Percentiles rank a stretch among this genome's conserved stretches.
Conservation (phyloP, 2,797 vertebrate genomes). For the Rhynchonycteris naso region DNA sequence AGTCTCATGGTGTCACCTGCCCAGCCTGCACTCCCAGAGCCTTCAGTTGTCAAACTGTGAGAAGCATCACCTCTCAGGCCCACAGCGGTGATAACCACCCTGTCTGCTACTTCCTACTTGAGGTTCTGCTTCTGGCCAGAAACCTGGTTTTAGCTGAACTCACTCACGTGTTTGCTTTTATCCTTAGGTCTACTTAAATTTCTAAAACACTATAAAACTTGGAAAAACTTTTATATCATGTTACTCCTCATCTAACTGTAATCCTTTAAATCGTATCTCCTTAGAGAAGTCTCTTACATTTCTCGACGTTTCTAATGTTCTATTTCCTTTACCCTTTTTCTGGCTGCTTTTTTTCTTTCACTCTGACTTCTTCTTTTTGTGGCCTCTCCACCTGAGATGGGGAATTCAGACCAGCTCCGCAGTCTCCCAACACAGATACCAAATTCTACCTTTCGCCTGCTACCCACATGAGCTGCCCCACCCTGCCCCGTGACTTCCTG, state of each 20-base stretch:
- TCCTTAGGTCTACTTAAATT: background rate
- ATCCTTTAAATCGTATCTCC: background rate
- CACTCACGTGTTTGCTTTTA: background rate
- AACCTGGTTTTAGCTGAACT: background rate
- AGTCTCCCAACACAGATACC: background rate
- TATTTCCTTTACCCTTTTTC: background rate
- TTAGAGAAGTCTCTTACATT: conserved; percentile 1
- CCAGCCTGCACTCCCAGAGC: background rate
- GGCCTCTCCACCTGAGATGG: background rate
- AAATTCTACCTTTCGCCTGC: background rate
- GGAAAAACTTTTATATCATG: background rate
- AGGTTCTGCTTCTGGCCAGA: background rate
- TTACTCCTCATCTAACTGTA: background rate
- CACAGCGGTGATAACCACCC: fast-evolving
- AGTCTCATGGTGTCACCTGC: fast-evolving
- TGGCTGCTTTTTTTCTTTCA: background rate
- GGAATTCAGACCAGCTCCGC: background rate
- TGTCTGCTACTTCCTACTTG: background rate
- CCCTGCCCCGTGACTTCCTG: background rate
- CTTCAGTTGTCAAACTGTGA: fast-evolving
- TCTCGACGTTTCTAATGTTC: background rate
- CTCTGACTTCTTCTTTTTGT: background rate
- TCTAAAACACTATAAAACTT: background rate
- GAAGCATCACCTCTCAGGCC: background rate
- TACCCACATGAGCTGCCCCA: too few species aligned